phyloP scores from a whole-genome alignment of 2,888 invertebrate genomes.

The Torymus tubicola region DNA sequence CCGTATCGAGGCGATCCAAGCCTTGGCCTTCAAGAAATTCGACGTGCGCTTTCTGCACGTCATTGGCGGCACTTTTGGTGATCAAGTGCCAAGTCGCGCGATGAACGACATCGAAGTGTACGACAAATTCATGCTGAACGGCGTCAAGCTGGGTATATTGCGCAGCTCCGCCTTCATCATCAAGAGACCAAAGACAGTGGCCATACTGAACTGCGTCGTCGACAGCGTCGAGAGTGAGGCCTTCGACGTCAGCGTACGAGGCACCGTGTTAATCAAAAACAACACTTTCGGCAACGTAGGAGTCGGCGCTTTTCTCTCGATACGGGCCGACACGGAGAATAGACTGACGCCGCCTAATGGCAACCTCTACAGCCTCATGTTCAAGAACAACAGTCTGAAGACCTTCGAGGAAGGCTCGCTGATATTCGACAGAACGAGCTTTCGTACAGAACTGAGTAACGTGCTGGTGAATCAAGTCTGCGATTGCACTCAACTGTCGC shows the following conservation, averaged over 20 bases:
- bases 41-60: constrained; percentile 82
- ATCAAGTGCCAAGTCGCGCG: constrained; percentile 82
- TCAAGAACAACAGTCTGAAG: constrained; percentile 82
- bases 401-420: constrained; percentile 80
- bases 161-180: constrained; percentile 85
- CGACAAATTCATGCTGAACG: constrained; percentile 82
- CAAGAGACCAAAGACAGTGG: constrained; percentile 80
- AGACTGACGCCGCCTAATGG: constrained; percentile 68
- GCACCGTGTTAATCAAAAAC: constrained; percentile 82
- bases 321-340: constrained; percentile 76
- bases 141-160: constrained; percentile 81
- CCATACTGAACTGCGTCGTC: constrained; percentile 80
- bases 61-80: constrained; percentile 80
- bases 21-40: constrained; percentile 89
- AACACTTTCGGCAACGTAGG: constrained; percentile 80
- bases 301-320: constrained; percentile 82
- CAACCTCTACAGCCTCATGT: constrained; percentile 75
- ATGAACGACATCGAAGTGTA: constrained; percentile 86
- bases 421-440: constrained; percentile 79
- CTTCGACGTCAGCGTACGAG: constrained; percentile 81
- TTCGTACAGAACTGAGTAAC: constrained; percentile 79
- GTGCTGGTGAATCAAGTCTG: constrained; percentile 81
- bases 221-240: constrained; percentile 82
- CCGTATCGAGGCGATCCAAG: constrained; percentile 80
- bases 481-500: constrained; percentile 78